Evolutionary conservation across 2,797 vertebrate species (phyloP).

Genomic region (Macropodus opercularis): DNA sequence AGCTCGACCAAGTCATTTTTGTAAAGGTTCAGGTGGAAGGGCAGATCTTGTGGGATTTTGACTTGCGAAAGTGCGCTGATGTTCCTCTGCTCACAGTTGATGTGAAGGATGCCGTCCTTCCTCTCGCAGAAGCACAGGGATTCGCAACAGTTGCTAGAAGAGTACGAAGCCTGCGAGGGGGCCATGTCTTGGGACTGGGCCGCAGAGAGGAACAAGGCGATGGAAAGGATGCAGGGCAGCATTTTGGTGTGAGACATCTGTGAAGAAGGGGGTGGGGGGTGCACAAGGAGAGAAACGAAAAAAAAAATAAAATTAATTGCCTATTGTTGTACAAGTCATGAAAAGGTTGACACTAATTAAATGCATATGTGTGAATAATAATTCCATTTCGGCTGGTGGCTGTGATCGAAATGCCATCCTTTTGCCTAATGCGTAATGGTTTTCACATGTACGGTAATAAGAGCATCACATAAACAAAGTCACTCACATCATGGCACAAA

Average conservation of each 20-base stretch:
- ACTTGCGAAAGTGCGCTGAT: slow-evolving; percentile 92
- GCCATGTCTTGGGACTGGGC: slow-evolving; percentile 80
- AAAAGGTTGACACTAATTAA: slow-evolving; percentile 15
- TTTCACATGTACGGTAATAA: slow-evolving; percentile 9
- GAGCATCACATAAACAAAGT: too few species aligned
- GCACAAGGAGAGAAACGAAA: slow-evolving; percentile 12
- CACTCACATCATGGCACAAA: too few species aligned
- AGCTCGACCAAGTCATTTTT: slow-evolving; percentile 92
- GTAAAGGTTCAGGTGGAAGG: slow-evolving; percentile 94
- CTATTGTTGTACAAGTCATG: slow-evolving; percentile 12
- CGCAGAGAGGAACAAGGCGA: slow-evolving; percentile 80
- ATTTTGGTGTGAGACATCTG: slow-evolving; percentile 84
- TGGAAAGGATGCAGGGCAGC: slow-evolving; percentile 86
- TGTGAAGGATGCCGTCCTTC: slow-evolving; percentile 89
- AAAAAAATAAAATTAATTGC: slow-evolving; percentile 23
- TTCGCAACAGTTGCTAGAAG: slow-evolving; percentile 85
- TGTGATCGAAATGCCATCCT: slow-evolving; percentile 14
- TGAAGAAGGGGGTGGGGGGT: slow-evolving; percentile 44
- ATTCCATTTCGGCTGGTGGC: slow-evolving; percentile 2
- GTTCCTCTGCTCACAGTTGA: slow-evolving; percentile 93
- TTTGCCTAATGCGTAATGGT: slow-evolving; percentile 9
- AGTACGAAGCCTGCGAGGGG: slow-evolving; percentile 76
- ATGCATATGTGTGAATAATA: slow-evolving; percentile 1
- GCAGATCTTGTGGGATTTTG: slow-evolving; percentile 87
- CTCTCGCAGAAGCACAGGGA: slow-evolving; percentile 91